These are phyloP conservation scores for Megamerina dolium DNA, from an alignment of 2,888 invertebrate genomes.

Conservation along the genomic window DNA sequence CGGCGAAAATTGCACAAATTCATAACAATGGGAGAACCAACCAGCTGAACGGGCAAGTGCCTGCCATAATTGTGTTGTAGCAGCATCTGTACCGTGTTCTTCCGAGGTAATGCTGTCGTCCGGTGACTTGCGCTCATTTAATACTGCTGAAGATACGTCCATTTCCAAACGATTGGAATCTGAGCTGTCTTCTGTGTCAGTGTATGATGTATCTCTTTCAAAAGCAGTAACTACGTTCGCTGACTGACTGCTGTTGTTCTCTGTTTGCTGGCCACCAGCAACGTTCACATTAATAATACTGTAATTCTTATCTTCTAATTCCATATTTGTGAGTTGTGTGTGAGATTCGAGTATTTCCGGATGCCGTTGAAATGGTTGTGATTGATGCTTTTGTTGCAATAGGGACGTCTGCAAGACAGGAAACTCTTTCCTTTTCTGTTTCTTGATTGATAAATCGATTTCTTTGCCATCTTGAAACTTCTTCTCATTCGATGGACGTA, in stretches of 20 bases:
- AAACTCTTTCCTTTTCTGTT: slow-evolving; percentile 30
- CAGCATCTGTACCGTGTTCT: slow-evolving; percentile 47
- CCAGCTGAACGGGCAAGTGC: slow-evolving; percentile 48
- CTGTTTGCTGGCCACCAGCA: slow-evolving; percentile 11
- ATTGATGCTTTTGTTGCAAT: background rate
- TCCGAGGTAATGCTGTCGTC: slow-evolving; percentile 47
- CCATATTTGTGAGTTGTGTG: slow-evolving; percentile 22
- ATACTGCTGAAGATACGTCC: slow-evolving; percentile 27
- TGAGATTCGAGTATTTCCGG: slow-evolving; percentile 28
- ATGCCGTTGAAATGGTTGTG: slow-evolving; percentile 11
- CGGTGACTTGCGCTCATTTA: slow-evolving; percentile 36
- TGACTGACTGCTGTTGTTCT: slow-evolving; percentile 1
- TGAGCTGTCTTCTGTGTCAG: slow-evolving; percentile 54
- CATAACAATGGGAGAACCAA: slow-evolving; percentile 20
- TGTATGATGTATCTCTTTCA: slow-evolving; percentile 32
- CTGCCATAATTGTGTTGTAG: slow-evolving; percentile 50
- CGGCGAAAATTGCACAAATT: background rate
- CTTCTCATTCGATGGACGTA: slow-evolving; percentile 39
- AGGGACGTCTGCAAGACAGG: slow-evolving; percentile 2
- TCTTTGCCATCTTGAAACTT: slow-evolving; percentile 31
- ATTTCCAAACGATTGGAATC: slow-evolving; percentile 50
- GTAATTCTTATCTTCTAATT: slow-evolving; percentile 20
- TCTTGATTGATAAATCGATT: slow-evolving; percentile 37
- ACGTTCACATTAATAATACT: slow-evolving; percentile 32
- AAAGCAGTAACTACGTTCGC: slow-evolving; percentile 12